Evolutionary conservation across 2,113 vertebrate genomes (phyloP), one percentile per base, ranked within the genome.

Genomic region (Archocentrus centrarchus): DNA sequence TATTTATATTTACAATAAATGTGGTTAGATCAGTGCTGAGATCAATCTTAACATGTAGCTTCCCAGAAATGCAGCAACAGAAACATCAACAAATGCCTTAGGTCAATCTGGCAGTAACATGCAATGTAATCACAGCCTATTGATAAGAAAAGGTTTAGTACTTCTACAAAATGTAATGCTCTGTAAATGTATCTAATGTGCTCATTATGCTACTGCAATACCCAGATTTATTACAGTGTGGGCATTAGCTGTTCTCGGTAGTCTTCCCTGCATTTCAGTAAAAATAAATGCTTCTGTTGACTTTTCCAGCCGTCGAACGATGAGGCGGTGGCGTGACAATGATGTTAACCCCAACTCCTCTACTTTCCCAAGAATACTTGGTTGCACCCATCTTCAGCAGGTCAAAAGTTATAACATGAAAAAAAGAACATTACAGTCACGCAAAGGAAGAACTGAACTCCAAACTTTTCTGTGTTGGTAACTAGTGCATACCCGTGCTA

Each of bases 61-160:
- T 32, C 30, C 30, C 30, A 32, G 30, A 32, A 32, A 32, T 32
- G 62, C 62, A 41, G 11, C 37, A 41, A 64, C 7, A 1, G 37
- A 66, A 15, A 44, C 37, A 0, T 66, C 39, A 66, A 9, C 63
- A 66, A 1, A 37, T 24, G 15, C 5, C 0, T 66, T 15, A 5
- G 14, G 44, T 11, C 44, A 6, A 2, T 47, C 13, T 47, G 61
- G n/a, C 7, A 66, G 62, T 22, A 44, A 44, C 41, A 0, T 27
- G 24, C 0, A 18, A n/a, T 44, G 62, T 66, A 66, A 66, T 44
- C 37, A 24, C n/a, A 66, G 37, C 11, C 37, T 44, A 14, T 32
- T 32, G 30, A 32, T 32, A 5, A 32, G 30, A 32, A 4, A 5
- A 7, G 24, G 63, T n/a, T 66, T 39, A 0, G 24, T 44, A 44